A percentile compares a stretch with the other conserved stretches of the same genome.
Evolutionary conservation across 2,113 vertebrate genomes (phyloP).

Genomic region (Thinocorus orbignyianus): DNA sequence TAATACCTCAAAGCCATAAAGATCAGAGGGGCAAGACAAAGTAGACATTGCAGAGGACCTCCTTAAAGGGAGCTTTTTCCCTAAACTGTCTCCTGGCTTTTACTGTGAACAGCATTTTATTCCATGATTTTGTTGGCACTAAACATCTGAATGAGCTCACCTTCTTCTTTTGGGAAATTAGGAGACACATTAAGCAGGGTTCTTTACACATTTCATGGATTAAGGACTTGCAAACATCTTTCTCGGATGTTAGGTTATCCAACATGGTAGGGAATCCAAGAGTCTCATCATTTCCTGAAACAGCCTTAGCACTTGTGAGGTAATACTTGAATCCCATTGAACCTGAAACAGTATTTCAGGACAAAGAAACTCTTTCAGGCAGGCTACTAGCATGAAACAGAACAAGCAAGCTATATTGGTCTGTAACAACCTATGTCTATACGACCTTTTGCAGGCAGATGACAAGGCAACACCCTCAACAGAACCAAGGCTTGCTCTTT

Average conservation of each 20-base stretch:
- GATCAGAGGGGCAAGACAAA: not conserved
- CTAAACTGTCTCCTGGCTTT: not conserved
- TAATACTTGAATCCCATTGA: slow-evolving; percentile 22
- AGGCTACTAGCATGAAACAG: not conserved
- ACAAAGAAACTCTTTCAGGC: not conserved
- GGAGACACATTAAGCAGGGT: not conserved
- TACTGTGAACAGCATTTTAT: not conserved
- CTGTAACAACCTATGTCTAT: rapidly evolving
- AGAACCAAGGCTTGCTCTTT: not conserved
- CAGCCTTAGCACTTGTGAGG: not conserved
- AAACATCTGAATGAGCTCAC: not conserved
- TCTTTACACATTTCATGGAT: not conserved
- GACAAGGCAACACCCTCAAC: not conserved
- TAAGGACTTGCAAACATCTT: slow-evolving; percentile 6
- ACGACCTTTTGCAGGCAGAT: not conserved
- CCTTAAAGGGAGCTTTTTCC: not conserved
- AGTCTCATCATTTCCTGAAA: slow-evolving; percentile 38
- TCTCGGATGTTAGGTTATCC: not conserved
- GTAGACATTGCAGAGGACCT: not conserved
- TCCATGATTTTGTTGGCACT: slow-evolving; percentile 12
- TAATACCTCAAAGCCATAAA: not conserved
- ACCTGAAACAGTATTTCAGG: not conserved
- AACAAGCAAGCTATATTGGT: not conserved
- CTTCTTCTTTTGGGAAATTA: not conserved
- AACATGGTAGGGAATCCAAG: not conserved